These are phyloP conservation scores for Eretmochelys imbricata DNA, from an alignment of 2,113 vertebrate genomes.

Conservation along the genomic window DNA sequence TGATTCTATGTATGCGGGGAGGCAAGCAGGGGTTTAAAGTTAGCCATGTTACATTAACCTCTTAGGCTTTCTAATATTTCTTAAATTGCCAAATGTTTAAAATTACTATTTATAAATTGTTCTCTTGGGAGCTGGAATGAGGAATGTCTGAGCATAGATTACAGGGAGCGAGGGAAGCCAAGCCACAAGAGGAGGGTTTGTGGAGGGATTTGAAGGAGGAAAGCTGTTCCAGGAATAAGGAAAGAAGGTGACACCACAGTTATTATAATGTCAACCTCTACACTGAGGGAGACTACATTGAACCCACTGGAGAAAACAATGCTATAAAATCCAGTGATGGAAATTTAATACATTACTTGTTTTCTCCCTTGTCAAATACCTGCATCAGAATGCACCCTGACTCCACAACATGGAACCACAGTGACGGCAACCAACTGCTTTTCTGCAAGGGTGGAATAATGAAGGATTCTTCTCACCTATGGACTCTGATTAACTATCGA, in stretches of 20 bases:
- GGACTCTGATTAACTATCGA: not conserved
- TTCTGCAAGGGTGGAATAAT: not conserved
- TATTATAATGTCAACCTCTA: not conserved
- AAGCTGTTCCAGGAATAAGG: not conserved
- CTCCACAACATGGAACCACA: not conserved
- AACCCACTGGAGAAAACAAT: not conserved
- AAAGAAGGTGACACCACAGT: not conserved
- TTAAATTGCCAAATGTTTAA: not conserved
- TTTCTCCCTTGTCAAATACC: not conserved
- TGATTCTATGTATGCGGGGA: too few species aligned
- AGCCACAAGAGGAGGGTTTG: not conserved
- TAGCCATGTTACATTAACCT: not conserved
- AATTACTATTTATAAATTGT: not conserved
- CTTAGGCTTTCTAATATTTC: not conserved
- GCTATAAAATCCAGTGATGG: not conserved
- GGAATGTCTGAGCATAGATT: not conserved
- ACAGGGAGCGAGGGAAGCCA: not conserved
- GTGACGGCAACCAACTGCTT: not conserved
- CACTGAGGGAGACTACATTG: not conserved
- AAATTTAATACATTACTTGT: not conserved
- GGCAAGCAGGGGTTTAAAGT: not conserved
- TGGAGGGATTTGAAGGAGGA: not conserved
- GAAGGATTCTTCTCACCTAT: not conserved
- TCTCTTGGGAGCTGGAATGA: not conserved
- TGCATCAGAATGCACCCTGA: not conserved